phyloP scores from a whole-genome alignment of 2,797 vertebrate genomes.

The Astyanax mexicanus region DNA sequence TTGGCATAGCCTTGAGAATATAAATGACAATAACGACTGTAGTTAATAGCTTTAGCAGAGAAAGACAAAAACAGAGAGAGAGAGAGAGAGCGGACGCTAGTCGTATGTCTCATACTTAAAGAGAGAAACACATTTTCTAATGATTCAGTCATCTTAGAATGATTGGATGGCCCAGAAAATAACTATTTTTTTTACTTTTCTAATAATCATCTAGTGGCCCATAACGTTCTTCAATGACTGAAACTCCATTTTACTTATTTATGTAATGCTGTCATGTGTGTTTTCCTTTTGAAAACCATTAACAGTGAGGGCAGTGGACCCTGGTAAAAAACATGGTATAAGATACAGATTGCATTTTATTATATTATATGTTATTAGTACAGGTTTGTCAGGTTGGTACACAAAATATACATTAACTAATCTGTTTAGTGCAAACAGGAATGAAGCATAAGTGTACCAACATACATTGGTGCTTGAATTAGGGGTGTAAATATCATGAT shows the following conservation, averaged over 20 bases:
- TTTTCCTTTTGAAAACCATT: no score
- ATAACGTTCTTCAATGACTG: slow-evolving; percentile 54
- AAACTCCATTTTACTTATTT: slow-evolving; percentile 67
- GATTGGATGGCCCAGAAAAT: slow-evolving; percentile 62
- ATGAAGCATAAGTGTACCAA: no score
- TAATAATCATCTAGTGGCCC: slow-evolving; percentile 55
- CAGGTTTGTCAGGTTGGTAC: no score
- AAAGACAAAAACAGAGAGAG: slow-evolving; percentile 70
- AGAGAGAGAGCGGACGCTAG: slow-evolving; percentile 26
- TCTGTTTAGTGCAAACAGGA: no score
- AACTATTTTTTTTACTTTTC: slow-evolving; percentile 49
- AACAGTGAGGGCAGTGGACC: no score
- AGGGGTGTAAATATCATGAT: no score
- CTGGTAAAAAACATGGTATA: no score
- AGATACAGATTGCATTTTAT: no score
- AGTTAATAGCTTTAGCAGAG: slow-evolving; percentile 78
- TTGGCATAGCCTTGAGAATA: slow-evolving; percentile 65
- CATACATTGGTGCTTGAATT: no score
- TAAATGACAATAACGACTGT: slow-evolving; percentile 76
- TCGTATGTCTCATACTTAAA: slow-evolving; percentile 70
- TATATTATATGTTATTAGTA: no score
- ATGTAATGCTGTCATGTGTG: no score
- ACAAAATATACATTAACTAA: no score
- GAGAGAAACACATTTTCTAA: slow-evolving; percentile 64
- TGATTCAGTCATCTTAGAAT: slow-evolving; percentile 63